Conservation (phyloP, 1,140 invertebrate species). For the Drosophila lowei region DNA sequence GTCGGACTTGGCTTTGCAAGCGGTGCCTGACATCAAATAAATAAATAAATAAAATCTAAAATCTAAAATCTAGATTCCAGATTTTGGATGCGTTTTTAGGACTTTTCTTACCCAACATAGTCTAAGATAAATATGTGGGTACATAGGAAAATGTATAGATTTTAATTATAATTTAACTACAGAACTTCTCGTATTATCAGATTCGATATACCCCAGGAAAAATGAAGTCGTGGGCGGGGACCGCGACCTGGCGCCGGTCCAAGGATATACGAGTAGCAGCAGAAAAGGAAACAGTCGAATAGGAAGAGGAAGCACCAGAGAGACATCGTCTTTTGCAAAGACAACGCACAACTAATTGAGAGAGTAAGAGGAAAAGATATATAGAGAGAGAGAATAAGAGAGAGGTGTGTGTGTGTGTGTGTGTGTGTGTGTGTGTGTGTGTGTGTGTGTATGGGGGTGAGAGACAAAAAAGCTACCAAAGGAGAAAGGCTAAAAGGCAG, state of each 20-base stretch:
- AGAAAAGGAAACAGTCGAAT: slow-evolving; percentile 64
- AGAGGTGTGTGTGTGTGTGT: too few relatives aligned
- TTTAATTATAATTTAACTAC: background rate
- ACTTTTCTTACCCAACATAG: too few relatives aligned
- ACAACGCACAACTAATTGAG: slow-evolving; percentile 46
- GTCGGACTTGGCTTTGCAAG: too few relatives aligned
- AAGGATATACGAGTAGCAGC: slow-evolving; percentile 59
- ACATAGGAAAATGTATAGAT: background rate
- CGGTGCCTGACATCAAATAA: too few relatives aligned
- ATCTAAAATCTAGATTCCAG: too few relatives aligned
- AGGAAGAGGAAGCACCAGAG: slow-evolving; percentile 19
- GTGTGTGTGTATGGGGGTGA: too few relatives aligned
- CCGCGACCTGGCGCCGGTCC: slow-evolving; percentile 47
- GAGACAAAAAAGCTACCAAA: slow-evolving; percentile 5
- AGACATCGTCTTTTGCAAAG: slow-evolving; percentile 36
- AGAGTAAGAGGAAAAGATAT: background rate
- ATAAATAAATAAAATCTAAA: too few relatives aligned
- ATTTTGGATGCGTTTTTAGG: too few relatives aligned
- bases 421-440: too few relatives aligned
- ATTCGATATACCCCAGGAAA: slow-evolving; percentile 23
- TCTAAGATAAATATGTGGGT: too few relatives aligned
- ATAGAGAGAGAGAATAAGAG: too few relatives aligned
- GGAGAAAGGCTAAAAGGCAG: slow-evolving; percentile 28
- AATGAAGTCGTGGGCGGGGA: slow-evolving; percentile 12
- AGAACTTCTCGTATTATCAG: background rate